A percentile compares a stretch with the other conserved stretches of the same genome.
phyloP scores from a whole-genome alignment of 2,797 vertebrate species.

The Semotilus atromaculatus region DNA sequence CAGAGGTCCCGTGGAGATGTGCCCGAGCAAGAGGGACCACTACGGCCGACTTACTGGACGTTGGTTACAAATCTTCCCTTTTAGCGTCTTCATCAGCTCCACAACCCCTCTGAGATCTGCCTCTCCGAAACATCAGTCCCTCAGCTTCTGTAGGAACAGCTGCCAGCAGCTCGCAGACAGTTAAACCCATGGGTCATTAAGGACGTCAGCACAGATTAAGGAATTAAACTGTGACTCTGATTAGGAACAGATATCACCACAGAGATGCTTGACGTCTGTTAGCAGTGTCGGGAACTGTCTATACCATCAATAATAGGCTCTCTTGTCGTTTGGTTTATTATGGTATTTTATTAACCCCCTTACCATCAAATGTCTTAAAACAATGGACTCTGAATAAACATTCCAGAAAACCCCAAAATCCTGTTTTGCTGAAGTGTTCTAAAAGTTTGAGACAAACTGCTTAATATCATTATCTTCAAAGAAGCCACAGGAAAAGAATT shows the following conservation, averaged over 20 bases:
- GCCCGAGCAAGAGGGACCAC: slow-evolving; percentile 63
- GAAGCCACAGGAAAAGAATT: slow-evolving; percentile 60
- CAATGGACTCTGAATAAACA: neutral
- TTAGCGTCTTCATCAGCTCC: slow-evolving; percentile 55
- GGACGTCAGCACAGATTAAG: slow-evolving; percentile 48
- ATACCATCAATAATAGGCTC: neutral
- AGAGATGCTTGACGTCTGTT: neutral
- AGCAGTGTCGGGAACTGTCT: neutral
- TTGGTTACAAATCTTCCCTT: slow-evolving; percentile 68
- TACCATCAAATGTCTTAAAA: neutral
- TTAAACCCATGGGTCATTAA: slow-evolving; percentile 27
- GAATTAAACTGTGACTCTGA: slow-evolving; percentile 38
- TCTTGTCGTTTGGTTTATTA: neutral
- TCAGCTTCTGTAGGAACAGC: slow-evolving; percentile 20
- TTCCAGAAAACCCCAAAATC: neutral
- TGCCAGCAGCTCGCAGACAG: slow-evolving; percentile 33
- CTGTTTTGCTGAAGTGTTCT: neutral
- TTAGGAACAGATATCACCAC: slow-evolving; percentile 43
- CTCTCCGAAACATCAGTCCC: neutral
- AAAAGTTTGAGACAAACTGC: neutral
- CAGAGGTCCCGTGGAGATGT: slow-evolving; percentile 74
- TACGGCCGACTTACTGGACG: slow-evolving; percentile 64
- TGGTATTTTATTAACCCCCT: neutral
- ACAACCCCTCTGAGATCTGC: slow-evolving; percentile 6
- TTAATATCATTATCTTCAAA: slow-evolving; percentile 58